Conservation (phyloP, 2,113 vertebrate genomes). For the Phaethornis superciliosus region DNA sequence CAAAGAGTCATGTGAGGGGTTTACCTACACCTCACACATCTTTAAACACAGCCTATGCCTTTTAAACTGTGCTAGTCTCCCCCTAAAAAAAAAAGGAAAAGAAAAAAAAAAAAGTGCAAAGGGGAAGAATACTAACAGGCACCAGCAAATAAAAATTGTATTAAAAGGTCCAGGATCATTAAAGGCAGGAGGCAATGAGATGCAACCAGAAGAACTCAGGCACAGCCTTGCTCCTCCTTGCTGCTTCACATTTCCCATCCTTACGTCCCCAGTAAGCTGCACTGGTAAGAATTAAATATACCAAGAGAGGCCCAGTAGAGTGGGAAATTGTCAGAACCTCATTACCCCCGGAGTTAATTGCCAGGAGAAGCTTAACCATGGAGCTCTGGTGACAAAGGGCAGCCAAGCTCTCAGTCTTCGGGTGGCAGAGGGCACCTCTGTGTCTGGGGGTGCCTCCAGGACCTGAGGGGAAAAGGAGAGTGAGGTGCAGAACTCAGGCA, state of each 20-base stretch:
- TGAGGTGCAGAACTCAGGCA: background rate
- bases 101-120: background rate
- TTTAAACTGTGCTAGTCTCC: background rate
- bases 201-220: background rate
- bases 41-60: background rate
- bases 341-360: background rate
- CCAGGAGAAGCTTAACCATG: background rate
- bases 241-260: background rate
- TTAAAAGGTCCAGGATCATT: background rate
- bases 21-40: rapidly evolving
- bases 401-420: no score
- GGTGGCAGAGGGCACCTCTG: no score
- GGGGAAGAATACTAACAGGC: background rate
- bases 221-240: background rate
- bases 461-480: background rate
- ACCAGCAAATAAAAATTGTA: background rate
- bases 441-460: background rate
- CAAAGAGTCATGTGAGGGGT: rapidly evolving
- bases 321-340: background rate
- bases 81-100: no score
- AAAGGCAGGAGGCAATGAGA: background rate
- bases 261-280: background rate
- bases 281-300: rapidly evolving
- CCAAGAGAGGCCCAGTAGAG: background rate
- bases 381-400: rapidly evolving